Base-by-base conservation (phyloP, 2,113 vertebrate genomes). In the Nannobrachium achirus region DNA sequence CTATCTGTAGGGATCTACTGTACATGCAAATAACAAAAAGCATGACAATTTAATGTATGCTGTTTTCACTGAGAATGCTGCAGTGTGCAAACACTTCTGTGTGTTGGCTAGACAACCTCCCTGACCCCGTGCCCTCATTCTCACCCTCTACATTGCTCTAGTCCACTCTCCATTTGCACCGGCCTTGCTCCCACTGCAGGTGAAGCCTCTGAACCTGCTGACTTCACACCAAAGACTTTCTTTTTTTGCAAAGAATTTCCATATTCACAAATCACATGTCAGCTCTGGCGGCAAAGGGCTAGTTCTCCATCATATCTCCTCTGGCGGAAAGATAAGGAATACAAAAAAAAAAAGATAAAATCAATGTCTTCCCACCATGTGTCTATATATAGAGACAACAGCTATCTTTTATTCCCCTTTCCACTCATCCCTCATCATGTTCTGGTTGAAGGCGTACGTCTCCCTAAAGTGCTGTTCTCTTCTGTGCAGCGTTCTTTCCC, bases 191-290 rank as follows among this genome's bases (percentile, higher is more conserved):
- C 3, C 25, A 33, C 25, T 33, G 25, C 20, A 33, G 25, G 25
- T 33, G 25, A 33, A 33, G 25, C 25, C 25, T 33, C 3, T 3
- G 3, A 4, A 4, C 25, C 25, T 2, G 25, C 25, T 33, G 25
- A 33, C 11, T 20, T n/a, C n/a, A n/a, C n/a, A n/a, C n/a, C n/a
- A n/a, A n/a, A n/a, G n/a, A n/a, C n/a, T n/a, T n/a, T n/a, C n/a
- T n/a, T n/a, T n/a, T n/a, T n/a, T n/a, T n/a, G n/a, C n/a, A n/a
- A 86, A 80, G 67, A 16, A 86, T 89, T 88, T 87, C 68, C 84
- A 84, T 87, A 71, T 83, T 18, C 38, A 39, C 11, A 62, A 82
- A 71, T 71, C 79, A 63, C n/a, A 1, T 66, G 66, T 76, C 68
- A 68, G 53, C 56, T 70, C 53, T 77, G 83, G 83, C 80, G 82